Evolutionary conservation across 2,113 vertebrate species (phyloP).

Genomic region (Sturnira hondurensis): DNA sequence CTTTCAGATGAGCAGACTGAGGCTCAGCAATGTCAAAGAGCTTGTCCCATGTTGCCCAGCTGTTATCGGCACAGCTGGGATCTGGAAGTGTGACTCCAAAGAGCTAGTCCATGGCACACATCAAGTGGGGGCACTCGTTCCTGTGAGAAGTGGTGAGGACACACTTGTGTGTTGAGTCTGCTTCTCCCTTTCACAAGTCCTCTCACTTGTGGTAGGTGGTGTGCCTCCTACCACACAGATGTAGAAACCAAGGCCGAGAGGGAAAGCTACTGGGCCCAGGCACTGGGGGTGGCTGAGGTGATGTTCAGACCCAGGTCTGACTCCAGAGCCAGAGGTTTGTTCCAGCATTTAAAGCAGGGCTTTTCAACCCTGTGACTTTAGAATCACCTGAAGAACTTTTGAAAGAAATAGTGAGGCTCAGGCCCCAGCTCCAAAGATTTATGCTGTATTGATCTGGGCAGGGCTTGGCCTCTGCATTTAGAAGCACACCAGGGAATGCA

Average conservation of each 20-base stretch:
- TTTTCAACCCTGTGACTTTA: background rate
- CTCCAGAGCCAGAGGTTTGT: no score
- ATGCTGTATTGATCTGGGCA: accelerated
- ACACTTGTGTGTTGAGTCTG: accelerated
- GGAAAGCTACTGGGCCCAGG: accelerated
- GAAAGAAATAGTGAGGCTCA: background rate
- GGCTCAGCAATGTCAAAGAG: no score
- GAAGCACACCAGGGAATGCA: background rate
- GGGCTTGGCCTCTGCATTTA: background rate
- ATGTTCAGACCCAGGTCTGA: background rate
- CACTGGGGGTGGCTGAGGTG: background rate
- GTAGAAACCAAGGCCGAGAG: background rate
- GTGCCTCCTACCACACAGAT: background rate
- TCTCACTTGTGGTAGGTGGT: background rate
- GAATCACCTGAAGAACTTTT: background rate
- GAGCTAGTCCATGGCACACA: background rate
- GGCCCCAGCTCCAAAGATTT: background rate
- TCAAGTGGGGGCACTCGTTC: accelerated
- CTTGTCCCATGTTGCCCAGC: background rate
- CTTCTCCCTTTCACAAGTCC: background rate
- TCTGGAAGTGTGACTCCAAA: accelerated
- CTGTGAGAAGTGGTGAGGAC: background rate
- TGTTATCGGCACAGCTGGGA: background rate
- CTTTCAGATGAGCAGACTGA: background rate
- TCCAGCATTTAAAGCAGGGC: background rate